Evolutionary conservation across 2,113 vertebrate genomes (phyloP), one percentile per base, ranked within the genome.

Genomic region (Calyptommatus sinebrachiatus): DNA sequence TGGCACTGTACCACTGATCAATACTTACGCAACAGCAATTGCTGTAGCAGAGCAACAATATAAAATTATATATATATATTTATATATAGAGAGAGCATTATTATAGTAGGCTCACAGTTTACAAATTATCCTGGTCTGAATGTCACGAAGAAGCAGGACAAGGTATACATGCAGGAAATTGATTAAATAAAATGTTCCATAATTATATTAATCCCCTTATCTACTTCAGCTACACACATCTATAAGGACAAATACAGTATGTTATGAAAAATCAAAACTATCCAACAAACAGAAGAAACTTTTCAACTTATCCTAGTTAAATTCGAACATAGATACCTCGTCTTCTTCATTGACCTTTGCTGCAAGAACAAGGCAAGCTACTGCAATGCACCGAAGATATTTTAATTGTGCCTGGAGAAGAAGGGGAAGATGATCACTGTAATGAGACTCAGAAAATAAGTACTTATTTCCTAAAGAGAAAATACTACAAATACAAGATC

Each of bases 271-370:
- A 48, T 11, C 8, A 50, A 50, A 50, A 16, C 50, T 8, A 18
- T 57, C 53, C 14, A 57, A 57, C 11, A 57, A 57, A 57, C 14
- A 57, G 53, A 57, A 57, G 53, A 18, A 57, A 14, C 12, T 57
- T 57, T 16, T 12, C 14, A 57, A 57, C 24, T 22, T 8, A 66
- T 63, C 0, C 35, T 18, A n/a, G 24, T n/a, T 7, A 41, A 60
- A 74, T 62, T 89, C 71, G 48, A 85, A 57, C 60, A 16, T 20
- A 69, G 76, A n/a, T 87, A 95, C 94, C 94, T 97, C 96, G 24
- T 96, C 94, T 82, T 97, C 97, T 84, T 97, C 95, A 0, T 92
- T 95, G 89, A 89, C 83, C 91, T 98, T 96, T 84, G 94, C 96
- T 78, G 95, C 95, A 20, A 97, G 93, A 84, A 96, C 89, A 69